Percentiles rank a stretch among this genome's conserved stretches.
Conservation (phyloP, 1,140 invertebrate genomes). For the Aphidius gifuensis region DNA sequence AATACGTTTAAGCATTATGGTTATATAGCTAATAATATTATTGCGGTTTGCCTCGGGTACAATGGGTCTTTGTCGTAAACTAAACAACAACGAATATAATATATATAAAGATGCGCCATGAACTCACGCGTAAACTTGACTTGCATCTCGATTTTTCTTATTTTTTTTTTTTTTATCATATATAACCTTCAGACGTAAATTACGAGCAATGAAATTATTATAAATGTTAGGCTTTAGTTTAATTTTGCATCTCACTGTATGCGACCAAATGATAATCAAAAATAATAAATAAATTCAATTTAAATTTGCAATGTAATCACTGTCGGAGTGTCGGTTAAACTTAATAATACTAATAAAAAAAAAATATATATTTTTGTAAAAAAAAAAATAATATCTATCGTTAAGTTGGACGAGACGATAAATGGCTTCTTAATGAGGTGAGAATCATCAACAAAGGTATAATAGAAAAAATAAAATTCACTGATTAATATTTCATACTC, state of each 20-base stretch:
- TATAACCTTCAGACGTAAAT: constrained; percentile 23
- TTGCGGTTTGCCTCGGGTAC: constrained; percentile 34
- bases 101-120: constrained; percentile 25
- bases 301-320: too few relatives aligned
- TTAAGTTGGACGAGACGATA: too few relatives aligned
- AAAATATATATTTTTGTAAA: too few relatives aligned
- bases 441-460: constrained; percentile 14
- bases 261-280: too few relatives aligned
- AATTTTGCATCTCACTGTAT: too few relatives aligned
- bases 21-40: constrained; percentile 45
- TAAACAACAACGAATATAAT: constrained; percentile 26
- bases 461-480: constrained; percentile 31
- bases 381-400: too few relatives aligned
- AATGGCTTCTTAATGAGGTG: constrained; percentile 12
- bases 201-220: constrained; percentile 34
- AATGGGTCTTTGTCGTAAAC: constrained; percentile 42
- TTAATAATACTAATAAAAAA: too few relatives aligned
- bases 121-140: constrained; percentile 2
- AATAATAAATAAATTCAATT: too few relatives aligned
- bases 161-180: too few relatives aligned
- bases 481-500: constrained; percentile 1
- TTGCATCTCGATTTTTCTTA: not conserved
- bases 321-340: too few relatives aligned
- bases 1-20: too few relatives aligned
- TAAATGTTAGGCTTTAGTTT: constrained; percentile 10